Evolutionary conservation across 2,113 vertebrate genomes (phyloP), one percentile per base, ranked within the genome.

Genomic region (Dromaius novaehollandiae): DNA sequence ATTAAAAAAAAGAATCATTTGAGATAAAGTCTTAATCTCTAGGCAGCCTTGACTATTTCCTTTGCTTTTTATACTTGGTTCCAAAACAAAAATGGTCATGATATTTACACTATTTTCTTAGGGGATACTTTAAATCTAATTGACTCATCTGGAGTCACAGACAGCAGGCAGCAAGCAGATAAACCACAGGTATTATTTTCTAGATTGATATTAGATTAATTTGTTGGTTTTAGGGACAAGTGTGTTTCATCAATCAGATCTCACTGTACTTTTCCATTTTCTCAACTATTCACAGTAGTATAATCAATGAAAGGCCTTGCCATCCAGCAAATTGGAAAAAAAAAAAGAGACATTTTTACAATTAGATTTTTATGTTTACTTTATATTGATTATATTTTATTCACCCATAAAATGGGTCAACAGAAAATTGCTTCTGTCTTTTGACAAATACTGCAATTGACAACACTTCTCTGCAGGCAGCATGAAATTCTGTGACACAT

Each of bases 381-480:
- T 93, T 79, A 25, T 86, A 97, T 89, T 83, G 95, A 93, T 95
- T 83, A 48, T 90, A 50, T 88, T 88, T 89, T 88, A 88, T 44
- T 95, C 91, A 91, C 82, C 78, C 82, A 77, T 76, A 82, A 96
- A 95, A 92, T 89, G 88, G 88, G 95, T 94, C 94, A 95, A 36
- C 12, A 70, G 70, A 60, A 88, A 82, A 46, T 89, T 51, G 77
- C 74, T 73, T 30, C 46, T 1, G 5, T 69, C 56, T 69, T 79
- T 95, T 96, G 94, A 97, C 86, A 91, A 42, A 92, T 26, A 93
- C 26, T 74, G 46, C 75, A 48, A 46, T 20, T 77, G 94, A 95
- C 96, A 94, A 42, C 0, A 8, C 79, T 61, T 75, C 93, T 93
- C 40, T 1, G 46, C 1, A 0, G 84, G 95, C 84, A 84, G 86